Base-by-base conservation (phyloP, 2,888 invertebrate species). In the Drosophila vallismaia region DNA sequence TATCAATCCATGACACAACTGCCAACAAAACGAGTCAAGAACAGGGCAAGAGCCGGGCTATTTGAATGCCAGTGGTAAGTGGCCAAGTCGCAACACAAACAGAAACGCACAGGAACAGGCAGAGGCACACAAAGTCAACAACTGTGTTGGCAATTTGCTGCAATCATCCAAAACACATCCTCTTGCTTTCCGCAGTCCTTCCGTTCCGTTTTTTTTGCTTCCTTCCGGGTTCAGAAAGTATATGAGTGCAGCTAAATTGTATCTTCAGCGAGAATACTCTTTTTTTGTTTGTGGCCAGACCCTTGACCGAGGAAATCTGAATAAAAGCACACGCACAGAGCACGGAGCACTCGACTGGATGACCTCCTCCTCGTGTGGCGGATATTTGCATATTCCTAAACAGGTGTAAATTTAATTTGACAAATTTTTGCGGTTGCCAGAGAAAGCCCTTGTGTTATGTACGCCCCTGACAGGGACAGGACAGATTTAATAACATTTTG, bases 1-100 rank as follows among this genome's bases (percentile, higher is more conserved):
- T 74, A 83, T 83, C 88, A 87, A 87, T 83, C 79, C 72, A 69
- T 68, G 74, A 59, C 69, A 74, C 40, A 51, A 48, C 49, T 53
- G 60, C 60, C 55, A 55, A 42, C 49, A 67, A 74, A 49, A 72
- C 63, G 49, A 42, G 51, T 6, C 53, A 40, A 33, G 42, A 56
- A 33, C 40, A 36, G 52, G 31, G 31, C 26, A 55, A 62, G 63
- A 55, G 38, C 24, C 45, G 51, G 36, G 56, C 69, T 74, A 85
- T 87, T 74, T 87, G 88, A 79, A 73, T 77, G 71, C 62, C 75
- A 72, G 62, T 70, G 72, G 53, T 85, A 77, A 82, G 74, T 81
- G 87, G 74, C n/a, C 36, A 66, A 48, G 56, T 53, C 29, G 19
- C 19, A 19, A 19, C 19, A 19, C 53, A 54, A 33, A 53, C 45